A percentile compares a stretch with the other conserved stretches of the same genome.
Evolutionary conservation across 2,888 invertebrate genomes (phyloP).

Genomic region (Synergus umbraculus): DNA sequence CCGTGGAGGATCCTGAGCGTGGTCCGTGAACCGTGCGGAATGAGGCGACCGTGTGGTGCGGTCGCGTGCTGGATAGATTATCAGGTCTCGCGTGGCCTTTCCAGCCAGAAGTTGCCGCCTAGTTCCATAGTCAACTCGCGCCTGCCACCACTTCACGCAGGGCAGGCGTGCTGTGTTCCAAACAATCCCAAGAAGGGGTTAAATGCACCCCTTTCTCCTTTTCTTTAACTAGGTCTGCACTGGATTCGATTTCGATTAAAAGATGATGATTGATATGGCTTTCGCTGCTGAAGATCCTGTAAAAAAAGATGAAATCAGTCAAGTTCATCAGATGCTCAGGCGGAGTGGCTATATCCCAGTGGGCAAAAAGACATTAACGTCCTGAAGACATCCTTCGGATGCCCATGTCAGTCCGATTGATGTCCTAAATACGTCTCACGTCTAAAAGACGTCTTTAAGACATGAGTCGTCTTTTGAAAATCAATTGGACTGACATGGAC

Average conservation of each 20-base stretch:
- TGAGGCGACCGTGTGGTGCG: slow-evolving; percentile 52
- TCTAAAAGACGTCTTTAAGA: too few species aligned
- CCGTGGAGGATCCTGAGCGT: slow-evolving; percentile 49
- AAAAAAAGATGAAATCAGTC: too few species aligned
- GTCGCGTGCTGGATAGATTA: slow-evolving; percentile 51
- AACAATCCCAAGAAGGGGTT: slow-evolving; percentile 46
- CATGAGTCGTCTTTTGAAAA: too few species aligned
- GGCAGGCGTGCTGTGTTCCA: slow-evolving; percentile 49
- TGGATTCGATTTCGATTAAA: not conserved
- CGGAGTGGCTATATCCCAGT: too few species aligned
- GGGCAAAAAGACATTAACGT: too few species aligned
- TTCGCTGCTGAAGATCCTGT: not conserved
- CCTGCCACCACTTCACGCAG: slow-evolving; percentile 39
- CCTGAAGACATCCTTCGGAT: too few species aligned
- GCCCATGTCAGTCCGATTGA: too few species aligned
- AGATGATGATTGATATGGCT: not conserved
- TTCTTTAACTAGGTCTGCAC: not conserved
- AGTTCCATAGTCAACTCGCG: slow-evolving; percentile 14
- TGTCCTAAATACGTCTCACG: too few species aligned
- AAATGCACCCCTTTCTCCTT: not conserved
- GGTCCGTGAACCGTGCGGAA: slow-evolving; percentile 45
- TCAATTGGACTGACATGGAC: too few species aligned
- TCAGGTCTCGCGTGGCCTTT: slow-evolving; percentile 56
- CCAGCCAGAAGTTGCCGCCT: slow-evolving; percentile 42
- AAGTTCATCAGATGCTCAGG: too few species aligned